Evolutionary conservation across 1,140 invertebrate genomes (phyloP), one percentile per base, ranked within the genome.

Genomic region (Coelopa frigida): DNA sequence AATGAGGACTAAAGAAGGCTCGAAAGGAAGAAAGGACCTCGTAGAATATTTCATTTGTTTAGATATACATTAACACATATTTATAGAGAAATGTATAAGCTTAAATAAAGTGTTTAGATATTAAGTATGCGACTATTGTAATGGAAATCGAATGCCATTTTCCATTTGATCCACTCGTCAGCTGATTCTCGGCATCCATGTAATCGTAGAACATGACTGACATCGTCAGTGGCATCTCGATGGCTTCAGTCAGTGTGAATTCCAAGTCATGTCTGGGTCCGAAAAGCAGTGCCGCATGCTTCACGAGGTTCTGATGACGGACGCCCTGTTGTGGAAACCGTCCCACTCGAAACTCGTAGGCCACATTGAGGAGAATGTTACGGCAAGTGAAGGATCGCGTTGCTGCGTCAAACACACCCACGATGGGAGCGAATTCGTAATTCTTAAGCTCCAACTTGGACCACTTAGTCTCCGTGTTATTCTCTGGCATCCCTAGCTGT

Each of bases 191-290:
- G n/a, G n/a, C n/a, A n/a, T 44, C 31, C 6, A 21, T 10, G 24
- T 21, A 33, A 43, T 36, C 38, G 12, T 33, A 60, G 29, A 68
- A 68, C 54, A 63, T 61, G 1, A 57, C 61, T 3, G 58, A 47
- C 0, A 63, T 46, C 18, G 47, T 49, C 5, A 68, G 26, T 0
- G 65, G 65, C 14, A 68, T 21, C 8, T 52, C 50, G 22, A 66
- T 36, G 3, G 44, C 43, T 51, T 59, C 56, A 11, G 64, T 57
- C 8, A 47, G 41, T 29, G 60, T 55, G 40, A 68, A 59, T 36
- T 59, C 55, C 39, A 68, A 50, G 48, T 68, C 62, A 24, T 60
- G 53, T 8, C 61, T 42, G 12, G 57, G 54, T 1, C 60, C 65
- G 29, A 68, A 27, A 0, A 56, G 41, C 8, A 62, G 10, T 1